These are phyloP conservation scores for Puffinus mauretanicus DNA, from an alignment of 2,113 vertebrate species.

Conservation along the genomic window DNA sequence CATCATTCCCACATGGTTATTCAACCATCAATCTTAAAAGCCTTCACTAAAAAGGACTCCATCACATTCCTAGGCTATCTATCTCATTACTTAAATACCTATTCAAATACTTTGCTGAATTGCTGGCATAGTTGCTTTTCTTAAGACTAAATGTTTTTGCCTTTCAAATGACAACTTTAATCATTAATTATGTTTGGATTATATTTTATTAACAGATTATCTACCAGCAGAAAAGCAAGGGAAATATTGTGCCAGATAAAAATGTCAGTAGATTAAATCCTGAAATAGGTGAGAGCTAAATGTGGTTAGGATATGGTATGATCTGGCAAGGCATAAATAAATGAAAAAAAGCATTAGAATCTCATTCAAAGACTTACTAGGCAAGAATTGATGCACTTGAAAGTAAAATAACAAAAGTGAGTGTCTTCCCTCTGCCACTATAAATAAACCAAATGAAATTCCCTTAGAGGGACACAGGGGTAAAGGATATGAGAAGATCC, in stretches of 20 bases:
- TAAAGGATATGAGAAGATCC: not conserved
- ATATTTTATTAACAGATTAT: not conserved
- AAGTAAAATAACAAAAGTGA: not conserved
- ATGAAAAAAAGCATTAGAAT: not conserved
- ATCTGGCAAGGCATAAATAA: not conserved
- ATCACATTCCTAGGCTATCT: not conserved
- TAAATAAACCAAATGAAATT: conserved; percentile 13
- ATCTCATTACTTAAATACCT: not conserved
- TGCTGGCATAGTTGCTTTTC: not conserved
- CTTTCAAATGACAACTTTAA: not conserved
- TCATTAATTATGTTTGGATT: not conserved
- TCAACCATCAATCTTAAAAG: not conserved
- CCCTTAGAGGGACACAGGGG: not conserved
- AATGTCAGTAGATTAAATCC: not conserved
- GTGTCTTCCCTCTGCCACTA: not conserved
- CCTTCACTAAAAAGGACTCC: not conserved
- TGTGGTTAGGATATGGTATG: not conserved
- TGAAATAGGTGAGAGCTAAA: not conserved
- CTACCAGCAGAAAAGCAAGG: not conserved
- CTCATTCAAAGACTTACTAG: not conserved
- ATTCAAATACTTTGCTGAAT: conserved; percentile 1
- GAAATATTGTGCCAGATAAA: not conserved
- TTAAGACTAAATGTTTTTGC: not conserved
- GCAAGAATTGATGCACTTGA: not conserved
- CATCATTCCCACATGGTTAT: not conserved